phyloP scores from a whole-genome alignment of 2,888 invertebrate species.

The Rhamphomyia laevipes region DNA sequence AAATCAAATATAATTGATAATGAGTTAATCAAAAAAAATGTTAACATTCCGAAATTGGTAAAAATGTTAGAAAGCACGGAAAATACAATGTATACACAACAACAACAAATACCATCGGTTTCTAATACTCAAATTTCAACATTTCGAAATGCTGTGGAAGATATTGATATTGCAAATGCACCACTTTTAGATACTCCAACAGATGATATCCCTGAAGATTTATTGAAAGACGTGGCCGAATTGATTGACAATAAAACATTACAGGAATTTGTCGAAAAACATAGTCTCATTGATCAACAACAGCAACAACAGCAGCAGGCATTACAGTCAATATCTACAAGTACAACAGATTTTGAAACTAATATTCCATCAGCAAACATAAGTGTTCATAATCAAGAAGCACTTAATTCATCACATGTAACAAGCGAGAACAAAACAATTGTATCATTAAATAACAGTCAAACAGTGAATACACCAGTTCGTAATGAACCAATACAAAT shows the following conservation, averaged over 20 bases:
- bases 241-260: slow-evolving; percentile 57
- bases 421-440: background rate
- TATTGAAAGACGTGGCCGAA: slow-evolving; percentile 61
- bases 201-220: slow-evolving; percentile 55
- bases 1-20: slow-evolving; percentile 22
- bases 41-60: slow-evolving; percentile 38
- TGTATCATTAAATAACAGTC: too few relatives aligned
- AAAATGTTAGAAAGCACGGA: slow-evolving; percentile 40
- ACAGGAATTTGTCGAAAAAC: slow-evolving; percentile 60
- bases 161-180: slow-evolving; percentile 27
- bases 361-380: background rate
- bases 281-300: slow-evolving; percentile 40
- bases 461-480: background rate
- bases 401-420: background rate
- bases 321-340: background rate
- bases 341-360: background rate
- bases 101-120: slow-evolving; percentile 2
- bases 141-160: slow-evolving; percentile 18
- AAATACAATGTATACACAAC: slow-evolving; percentile 18
- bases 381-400: background rate
- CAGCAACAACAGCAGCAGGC: background rate
- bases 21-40: slow-evolving; percentile 24
- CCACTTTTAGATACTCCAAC: slow-evolving; percentile 42
- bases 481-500: slow-evolving; percentile 53
- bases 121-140: slow-evolving; percentile 1